Percentiles rank a stretch among this genome's conserved stretches.
phyloP scores from a whole-genome alignment of 2,888 invertebrate species.

The Drosophila neotestacea region DNA sequence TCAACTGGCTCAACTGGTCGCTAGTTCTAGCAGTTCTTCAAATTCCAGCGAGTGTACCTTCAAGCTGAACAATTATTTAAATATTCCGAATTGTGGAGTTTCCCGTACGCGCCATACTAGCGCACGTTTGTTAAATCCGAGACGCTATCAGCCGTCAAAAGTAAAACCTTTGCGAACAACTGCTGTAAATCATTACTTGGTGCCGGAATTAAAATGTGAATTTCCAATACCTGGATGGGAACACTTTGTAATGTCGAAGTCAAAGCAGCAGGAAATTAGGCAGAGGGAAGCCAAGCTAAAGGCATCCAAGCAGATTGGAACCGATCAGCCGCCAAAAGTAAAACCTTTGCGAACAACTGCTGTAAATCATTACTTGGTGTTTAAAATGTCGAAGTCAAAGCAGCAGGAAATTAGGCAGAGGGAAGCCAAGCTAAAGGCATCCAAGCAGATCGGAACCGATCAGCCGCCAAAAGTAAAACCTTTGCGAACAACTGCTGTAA shows the following conservation, averaged over 20 bases:
- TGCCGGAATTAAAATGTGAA: not conserved
- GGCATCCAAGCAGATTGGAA: conserved; percentile 1
- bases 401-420: not conserved
- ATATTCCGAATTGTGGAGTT: not conserved
- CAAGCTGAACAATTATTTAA: not conserved
- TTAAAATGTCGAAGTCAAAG: conserved; percentile 11
- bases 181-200: conserved; percentile 12
- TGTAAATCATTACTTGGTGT: no score
- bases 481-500: no score
- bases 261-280: not conserved
- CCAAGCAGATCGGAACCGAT: conserved; percentile 9
- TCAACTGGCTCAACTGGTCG: not conserved
- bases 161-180: not conserved
- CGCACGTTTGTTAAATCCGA: not conserved
- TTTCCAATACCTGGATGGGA: conserved; percentile 22
- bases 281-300: conserved; percentile 25
- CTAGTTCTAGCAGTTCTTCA: not conserved
- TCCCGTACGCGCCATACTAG: not conserved
- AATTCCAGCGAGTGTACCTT: not conserved
- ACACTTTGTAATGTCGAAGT: conserved; percentile 26
- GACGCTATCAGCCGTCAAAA: not conserved
- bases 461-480: no score
- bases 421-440: conserved; percentile 32
- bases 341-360: no score
- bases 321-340: no score